Evolutionary conservation across 2,888 invertebrate species (phyloP), one percentile per base, ranked within the genome.

Genomic region (Epistrophella euchroma): DNA sequence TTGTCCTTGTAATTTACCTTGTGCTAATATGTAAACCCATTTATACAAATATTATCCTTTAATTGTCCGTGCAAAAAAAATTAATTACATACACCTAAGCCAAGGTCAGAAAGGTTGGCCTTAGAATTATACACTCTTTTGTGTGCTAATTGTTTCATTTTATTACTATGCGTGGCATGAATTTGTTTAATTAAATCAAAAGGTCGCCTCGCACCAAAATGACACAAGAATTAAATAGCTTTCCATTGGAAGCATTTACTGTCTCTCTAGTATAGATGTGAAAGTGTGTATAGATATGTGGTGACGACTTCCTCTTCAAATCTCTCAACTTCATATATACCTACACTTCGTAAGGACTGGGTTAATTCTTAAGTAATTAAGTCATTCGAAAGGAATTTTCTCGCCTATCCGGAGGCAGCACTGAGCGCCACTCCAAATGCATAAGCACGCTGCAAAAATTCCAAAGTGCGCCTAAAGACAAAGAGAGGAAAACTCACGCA

Each of bases 121-220:
- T 55, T 32, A 52, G 52, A 82, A 76, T 60, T 68, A 82, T 64
- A 71, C 77, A 66, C 72, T 55, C 37, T 28, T 68, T 55, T 73
- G 55, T 73, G 58, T 73, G 32, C 73, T 77, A 68, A 68, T 77
- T 77, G 73, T 68, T 19, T 62, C 47, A 68, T 85, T 85, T 85
- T 85, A 85, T 81, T 85, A 81, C 81, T 50, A 73, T 56, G 81
- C 81, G 81, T 85, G 85, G 73, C 81, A 85, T 68, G 85, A 85
- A 85, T 85, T 81, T 85, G 62, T 85, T 85, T 85, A 85, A 85
- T 85, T 85, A 85, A 85, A 77, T 80, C 73, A 62, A 81, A 77
- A 85, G 85, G 85, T 85, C 85, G 64, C 68, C 81, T 85, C 85
- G 64, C 68, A 60, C 43, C 79, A 75, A 70, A 81, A 32, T 40